Evolutionary conservation across 2,113 vertebrate genomes (phyloP).

Genomic region (Lophius piscatorius): DNA sequence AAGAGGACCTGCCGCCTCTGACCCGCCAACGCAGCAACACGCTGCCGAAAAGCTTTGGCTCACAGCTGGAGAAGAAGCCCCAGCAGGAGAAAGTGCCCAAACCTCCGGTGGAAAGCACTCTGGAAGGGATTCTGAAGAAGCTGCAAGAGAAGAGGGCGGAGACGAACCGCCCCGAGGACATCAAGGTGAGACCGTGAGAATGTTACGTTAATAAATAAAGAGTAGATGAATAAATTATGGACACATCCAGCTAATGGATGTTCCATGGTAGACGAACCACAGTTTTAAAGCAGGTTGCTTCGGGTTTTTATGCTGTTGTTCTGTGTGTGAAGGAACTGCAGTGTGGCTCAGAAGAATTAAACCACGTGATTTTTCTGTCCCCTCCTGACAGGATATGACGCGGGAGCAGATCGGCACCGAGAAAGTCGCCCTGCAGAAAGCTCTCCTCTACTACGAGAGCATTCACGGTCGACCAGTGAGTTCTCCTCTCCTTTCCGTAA

Average conservation of each 20-base stretch:
- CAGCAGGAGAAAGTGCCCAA: slow-evolving; percentile 84
- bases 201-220: too few species aligned
- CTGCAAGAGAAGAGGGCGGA: slow-evolving; percentile 93
- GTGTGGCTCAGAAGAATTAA: not conserved
- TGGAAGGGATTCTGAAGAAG: slow-evolving; percentile 89
- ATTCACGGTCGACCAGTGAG: slow-evolving; percentile 94
- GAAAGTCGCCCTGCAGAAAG: slow-evolving; percentile 94
- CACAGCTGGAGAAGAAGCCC: slow-evolving; percentile 92
- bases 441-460: slow-evolving; percentile 92
- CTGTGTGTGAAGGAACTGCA: not conserved
- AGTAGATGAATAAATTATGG: not conserved
- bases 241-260: not conserved
- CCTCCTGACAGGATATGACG: slow-evolving; percentile 89
- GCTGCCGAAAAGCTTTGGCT: slow-evolving; percentile 96
- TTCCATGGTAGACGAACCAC: not conserved
- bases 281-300: not conserved
- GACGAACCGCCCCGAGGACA: slow-evolving; percentile 88
- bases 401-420: slow-evolving; percentile 93
- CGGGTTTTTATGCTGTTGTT: not conserved
- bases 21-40: slow-evolving; percentile 96
- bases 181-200: slow-evolving; percentile 83
- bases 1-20: slow-evolving; percentile 89
- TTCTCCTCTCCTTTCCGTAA: slow-evolving; percentile 20
- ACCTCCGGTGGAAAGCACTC: slow-evolving; percentile 88
- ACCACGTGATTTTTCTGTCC: not conserved